These are phyloP conservation scores for Periophthalmus magnuspinnatus DNA, from an alignment of 2,797 vertebrate genomes.

Conservation along the genomic window DNA sequence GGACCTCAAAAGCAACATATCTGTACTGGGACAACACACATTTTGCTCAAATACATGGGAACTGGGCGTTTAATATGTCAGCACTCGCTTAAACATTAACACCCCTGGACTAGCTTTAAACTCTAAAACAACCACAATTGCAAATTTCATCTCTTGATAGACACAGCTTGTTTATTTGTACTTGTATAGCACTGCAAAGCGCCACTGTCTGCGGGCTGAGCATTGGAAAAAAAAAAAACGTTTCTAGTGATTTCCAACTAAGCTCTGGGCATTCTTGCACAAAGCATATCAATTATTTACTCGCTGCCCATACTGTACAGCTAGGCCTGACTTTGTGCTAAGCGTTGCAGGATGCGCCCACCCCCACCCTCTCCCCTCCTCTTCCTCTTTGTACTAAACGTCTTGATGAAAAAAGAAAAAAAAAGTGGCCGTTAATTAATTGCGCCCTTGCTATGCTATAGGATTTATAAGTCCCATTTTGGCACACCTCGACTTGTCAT, in stretches of 20 bases:
- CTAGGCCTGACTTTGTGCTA: conserved; percentile 44
- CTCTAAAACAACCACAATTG: background rate
- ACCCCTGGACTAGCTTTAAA: background rate
- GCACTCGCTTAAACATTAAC: background rate
- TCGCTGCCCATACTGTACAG: conserved; percentile 37
- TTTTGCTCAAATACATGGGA: too few species aligned
- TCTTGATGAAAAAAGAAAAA: conserved; percentile 16
- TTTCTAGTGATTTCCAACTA: conserved; percentile 64
- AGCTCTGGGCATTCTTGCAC: conserved; percentile 48
- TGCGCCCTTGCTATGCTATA: conserved; percentile 9
- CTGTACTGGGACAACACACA: too few species aligned
- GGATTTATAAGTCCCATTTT: conserved; percentile 8
- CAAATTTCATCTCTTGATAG: background rate
- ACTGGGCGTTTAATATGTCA: background rate
- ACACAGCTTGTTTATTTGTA: background rate
- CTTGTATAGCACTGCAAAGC: conserved; percentile 13
- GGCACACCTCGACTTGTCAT: conserved; percentile 32
- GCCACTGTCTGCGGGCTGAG: conserved; percentile 27
- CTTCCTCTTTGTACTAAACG: conserved; percentile 17
- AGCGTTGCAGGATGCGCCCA: conserved; percentile 29
- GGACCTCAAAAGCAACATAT: too few species aligned
- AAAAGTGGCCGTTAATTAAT: conserved; percentile 40
- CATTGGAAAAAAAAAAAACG: conserved; percentile 41
- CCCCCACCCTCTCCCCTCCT: background rate
- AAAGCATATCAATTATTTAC: conserved; percentile 72